phyloP scores from a whole-genome alignment of 2,888 invertebrate genomes.

The Augochlorella aurata region DNA sequence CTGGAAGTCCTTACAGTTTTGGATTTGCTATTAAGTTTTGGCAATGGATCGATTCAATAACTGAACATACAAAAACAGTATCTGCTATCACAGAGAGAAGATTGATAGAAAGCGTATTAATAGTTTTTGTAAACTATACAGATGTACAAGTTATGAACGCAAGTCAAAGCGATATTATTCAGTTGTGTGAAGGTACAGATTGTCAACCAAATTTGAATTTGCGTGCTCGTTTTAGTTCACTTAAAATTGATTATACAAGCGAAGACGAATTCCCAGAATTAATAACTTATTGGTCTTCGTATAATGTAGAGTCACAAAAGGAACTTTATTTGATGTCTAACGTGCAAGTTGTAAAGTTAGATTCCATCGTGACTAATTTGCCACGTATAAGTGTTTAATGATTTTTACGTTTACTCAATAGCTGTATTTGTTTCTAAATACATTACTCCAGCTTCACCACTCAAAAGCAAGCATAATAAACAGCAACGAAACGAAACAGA shows the following conservation, averaged over 20 bases:
- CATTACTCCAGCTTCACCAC: conserved; percentile 19
- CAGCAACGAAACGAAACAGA: conserved; percentile 20
- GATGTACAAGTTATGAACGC: conserved; percentile 90
- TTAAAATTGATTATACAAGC: conserved; percentile 87
- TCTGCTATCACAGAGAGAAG: conserved; percentile 64
- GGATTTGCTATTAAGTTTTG: conserved; percentile 93
- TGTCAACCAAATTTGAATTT: conserved; percentile 90
- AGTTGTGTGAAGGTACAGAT: conserved; percentile 85
- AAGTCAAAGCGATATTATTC: conserved; percentile 89
- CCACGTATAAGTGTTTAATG: conserved; percentile 40
- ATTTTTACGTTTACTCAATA: conserved; percentile 13
- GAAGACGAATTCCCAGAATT: conserved; percentile 90
- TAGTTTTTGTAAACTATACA: conserved; percentile 90
- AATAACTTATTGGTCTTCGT: conserved; percentile 85
- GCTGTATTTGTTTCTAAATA: conserved; percentile 21
- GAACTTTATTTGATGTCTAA: conserved; percentile 70
- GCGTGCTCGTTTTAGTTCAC: conserved; percentile 88
- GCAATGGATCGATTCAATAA: conserved; percentile 86
- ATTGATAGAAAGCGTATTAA: conserved; percentile 88
- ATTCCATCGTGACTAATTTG: conserved; percentile 60
- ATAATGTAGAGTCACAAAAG: conserved; percentile 63
- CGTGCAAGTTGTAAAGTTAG: conserved; percentile 77
- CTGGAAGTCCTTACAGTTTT: conserved; percentile 84
- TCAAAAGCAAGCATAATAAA: conserved; percentile 21
- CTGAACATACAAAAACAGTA: conserved; percentile 39